These are phyloP conservation scores for Sinonovacula constricta DNA, from an alignment of 1,140 invertebrate genomes.

Conservation along the genomic window DNA sequence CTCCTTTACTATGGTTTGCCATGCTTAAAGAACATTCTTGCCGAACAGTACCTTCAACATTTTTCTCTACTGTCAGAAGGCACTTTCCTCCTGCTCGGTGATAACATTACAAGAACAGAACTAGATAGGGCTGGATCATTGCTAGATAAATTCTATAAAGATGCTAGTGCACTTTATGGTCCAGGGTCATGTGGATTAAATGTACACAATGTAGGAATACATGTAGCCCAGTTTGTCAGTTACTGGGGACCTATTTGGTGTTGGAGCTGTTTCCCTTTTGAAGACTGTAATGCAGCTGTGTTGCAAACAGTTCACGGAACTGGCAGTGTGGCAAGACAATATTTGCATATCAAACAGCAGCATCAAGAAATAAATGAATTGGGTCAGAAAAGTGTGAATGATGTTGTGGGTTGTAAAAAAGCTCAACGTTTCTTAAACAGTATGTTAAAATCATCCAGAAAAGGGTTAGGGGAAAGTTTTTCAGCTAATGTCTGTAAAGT, in stretches of 20 bases:
- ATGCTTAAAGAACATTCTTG: slow-evolving; percentile 5
- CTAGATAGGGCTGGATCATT: slow-evolving; percentile 4
- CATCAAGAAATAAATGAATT: too few species aligned
- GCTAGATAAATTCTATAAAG: slow-evolving; percentile 4
- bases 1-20: slow-evolving; percentile 22
- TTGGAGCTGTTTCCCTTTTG: slow-evolving; percentile 57
- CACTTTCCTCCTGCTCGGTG: slow-evolving; percentile 21
- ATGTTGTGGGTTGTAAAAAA: too few species aligned
- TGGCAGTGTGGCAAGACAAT: slow-evolving; percentile 52
- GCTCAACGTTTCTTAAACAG: too few species aligned
- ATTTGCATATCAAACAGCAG: too few species aligned
- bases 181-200: slow-evolving; percentile 16
- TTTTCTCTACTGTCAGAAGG: slow-evolving; percentile 6
- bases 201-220: slow-evolving; percentile 17
- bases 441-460: too few species aligned
- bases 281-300: slow-evolving; percentile 49
- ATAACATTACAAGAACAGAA: slow-evolving; percentile 6
- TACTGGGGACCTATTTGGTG: slow-evolving; percentile 35
- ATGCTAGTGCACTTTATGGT: slow-evolving; percentile 10
- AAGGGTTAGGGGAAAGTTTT: too few species aligned
- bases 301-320: slow-evolving; percentile 54
- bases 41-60: slow-evolving; percentile 18
- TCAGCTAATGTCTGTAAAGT: too few species aligned
- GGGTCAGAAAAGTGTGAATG: too few species aligned
- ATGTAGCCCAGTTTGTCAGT: background rate